These are phyloP conservation scores for Pocillopora grandis DNA, from an alignment of 92 coral and sea anemone genomes.

Conservation along the genomic window DNA sequence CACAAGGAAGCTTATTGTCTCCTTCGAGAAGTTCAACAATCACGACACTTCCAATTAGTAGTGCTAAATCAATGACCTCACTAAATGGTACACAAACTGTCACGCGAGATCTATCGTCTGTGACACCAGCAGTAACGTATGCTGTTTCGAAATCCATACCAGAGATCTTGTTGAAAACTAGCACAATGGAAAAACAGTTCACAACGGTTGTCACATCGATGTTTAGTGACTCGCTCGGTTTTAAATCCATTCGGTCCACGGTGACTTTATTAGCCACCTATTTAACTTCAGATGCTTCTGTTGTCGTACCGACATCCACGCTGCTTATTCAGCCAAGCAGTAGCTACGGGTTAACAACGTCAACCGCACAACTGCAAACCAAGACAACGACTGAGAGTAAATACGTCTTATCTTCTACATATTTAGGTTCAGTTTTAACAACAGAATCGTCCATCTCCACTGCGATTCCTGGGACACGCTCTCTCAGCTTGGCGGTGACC, in stretches of 20 bases:
- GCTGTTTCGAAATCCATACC: neutral
- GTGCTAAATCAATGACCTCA: neutral
- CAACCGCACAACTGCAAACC: neutral
- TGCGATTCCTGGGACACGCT: neutral
- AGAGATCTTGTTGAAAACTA: neutral
- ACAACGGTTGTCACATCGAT: neutral
- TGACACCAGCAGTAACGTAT: neutral
- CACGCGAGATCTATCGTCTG: neutral
- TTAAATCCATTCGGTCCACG: neutral
- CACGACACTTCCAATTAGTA: too few relatives aligned
- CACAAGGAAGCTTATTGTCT: neutral
- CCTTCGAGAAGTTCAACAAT: neutral
- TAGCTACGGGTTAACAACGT: neutral
- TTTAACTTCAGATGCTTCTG: neutral
- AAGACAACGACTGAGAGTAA: conserved; percentile 1
- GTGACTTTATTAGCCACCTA: too few relatives aligned
- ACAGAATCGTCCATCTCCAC: neutral
- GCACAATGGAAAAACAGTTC: neutral
- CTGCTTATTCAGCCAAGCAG: neutral
- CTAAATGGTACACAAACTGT: neutral
- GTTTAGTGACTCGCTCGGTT: neutral
- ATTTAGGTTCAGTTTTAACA: neutral
- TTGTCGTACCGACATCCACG: neutral
- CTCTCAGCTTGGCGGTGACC: neutral
- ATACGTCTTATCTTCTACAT: neutral